These are phyloP conservation scores for Crematogaster levior DNA, from an alignment of 2,888 invertebrate genomes.

Conservation along the genomic window DNA sequence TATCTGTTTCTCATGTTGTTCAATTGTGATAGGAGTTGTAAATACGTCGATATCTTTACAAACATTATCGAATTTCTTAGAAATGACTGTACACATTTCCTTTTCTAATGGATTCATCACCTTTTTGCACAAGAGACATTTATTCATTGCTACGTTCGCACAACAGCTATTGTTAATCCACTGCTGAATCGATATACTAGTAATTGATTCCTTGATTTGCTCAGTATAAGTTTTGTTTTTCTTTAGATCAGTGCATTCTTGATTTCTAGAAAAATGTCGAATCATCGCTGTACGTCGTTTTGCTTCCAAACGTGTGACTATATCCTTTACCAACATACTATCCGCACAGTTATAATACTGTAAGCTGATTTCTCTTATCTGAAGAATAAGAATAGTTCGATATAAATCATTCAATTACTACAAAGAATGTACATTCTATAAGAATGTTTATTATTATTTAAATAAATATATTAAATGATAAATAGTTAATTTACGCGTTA, in stretches of 20 bases:
- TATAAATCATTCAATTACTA: constrained; percentile 49
- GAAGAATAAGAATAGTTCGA: constrained; percentile 73
- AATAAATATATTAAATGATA: background rate
- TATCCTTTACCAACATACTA: constrained; percentile 85
- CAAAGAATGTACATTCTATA: background rate
- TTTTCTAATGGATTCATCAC: constrained; percentile 24
- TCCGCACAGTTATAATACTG: constrained; percentile 91
- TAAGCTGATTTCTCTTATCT: constrained; percentile 91
- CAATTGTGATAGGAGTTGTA: constrained; percentile 54
- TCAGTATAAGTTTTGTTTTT: constrained; percentile 55
- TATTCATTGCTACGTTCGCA: constrained; percentile 79
- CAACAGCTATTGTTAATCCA: constrained; percentile 83
- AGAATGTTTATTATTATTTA: background rate
- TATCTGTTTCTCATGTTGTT: constrained; percentile 68
- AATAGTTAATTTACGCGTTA: background rate
- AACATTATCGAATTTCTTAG: constrained; percentile 68
- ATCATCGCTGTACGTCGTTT: constrained; percentile 72
- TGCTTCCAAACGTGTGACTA: constrained; percentile 85
- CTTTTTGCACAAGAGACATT: constrained; percentile 77
- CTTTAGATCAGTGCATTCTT: constrained; percentile 73
- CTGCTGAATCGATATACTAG: constrained; percentile 74
- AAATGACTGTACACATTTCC: constrained; percentile 72
- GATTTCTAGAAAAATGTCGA: constrained; percentile 69
- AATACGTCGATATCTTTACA: constrained; percentile 80
- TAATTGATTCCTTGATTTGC: constrained; percentile 60